These are phyloP conservation scores for Brenthis hecate DNA, from an alignment of 2,888 invertebrate genomes.

Conservation along the genomic window DNA sequence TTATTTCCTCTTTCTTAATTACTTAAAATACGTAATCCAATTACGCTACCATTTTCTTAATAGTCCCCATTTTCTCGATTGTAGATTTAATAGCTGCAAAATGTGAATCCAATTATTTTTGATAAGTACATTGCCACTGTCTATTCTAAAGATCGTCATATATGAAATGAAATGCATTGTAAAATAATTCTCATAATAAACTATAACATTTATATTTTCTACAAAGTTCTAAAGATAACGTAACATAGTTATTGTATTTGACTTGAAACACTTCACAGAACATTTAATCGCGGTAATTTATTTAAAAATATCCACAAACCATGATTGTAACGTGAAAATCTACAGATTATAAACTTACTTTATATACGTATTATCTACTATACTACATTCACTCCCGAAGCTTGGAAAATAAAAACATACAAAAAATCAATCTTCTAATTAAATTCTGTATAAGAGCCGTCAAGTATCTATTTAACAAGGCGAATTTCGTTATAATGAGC, in stretches of 20 bases:
- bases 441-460: constrained; percentile 14
- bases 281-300: too few relatives aligned
- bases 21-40: constrained; percentile 24
- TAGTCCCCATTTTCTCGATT: constrained; percentile 18
- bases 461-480: constrained; percentile 33
- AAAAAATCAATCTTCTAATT: constrained; percentile 12
- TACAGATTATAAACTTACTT: background rate
- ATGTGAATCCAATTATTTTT: constrained; percentile 17
- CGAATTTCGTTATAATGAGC: constrained; percentile 40
- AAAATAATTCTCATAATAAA: too few relatives aligned
- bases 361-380: background rate
- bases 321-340: background rate
- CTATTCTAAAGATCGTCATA: background rate
- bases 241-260: too few relatives aligned
- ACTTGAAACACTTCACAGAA: too few relatives aligned
- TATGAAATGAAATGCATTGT: too few relatives aligned
- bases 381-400: too few relatives aligned
- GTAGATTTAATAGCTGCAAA: constrained; percentile 20
- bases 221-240: too few relatives aligned
- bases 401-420: background rate
- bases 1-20: constrained; percentile 14
- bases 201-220: too few relatives aligned
- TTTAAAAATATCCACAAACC: too few relatives aligned
- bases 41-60: constrained; percentile 20
- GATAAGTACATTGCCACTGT: background rate